phyloP scores from a whole-genome alignment of 92 coral and sea anemone genomes.

The Metridium senile region DNA sequence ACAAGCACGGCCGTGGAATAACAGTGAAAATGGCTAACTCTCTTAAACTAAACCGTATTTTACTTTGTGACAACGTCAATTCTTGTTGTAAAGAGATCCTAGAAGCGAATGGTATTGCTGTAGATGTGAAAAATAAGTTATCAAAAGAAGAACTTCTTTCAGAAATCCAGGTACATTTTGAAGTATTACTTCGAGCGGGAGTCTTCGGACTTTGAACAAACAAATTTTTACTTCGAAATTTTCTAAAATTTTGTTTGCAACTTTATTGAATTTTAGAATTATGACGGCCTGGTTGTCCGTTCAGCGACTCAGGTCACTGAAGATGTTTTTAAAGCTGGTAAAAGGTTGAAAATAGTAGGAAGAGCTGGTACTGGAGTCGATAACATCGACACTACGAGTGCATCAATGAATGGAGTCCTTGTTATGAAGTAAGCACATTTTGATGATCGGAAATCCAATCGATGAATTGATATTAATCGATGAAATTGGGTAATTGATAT shows the following conservation, averaged over 20 bases:
- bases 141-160: constrained; percentile 83
- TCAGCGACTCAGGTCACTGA: constrained; percentile 95
- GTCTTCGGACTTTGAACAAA: constrained; percentile 7
- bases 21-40: constrained; percentile 68
- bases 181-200: neutral
- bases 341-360: constrained; percentile 86
- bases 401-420: constrained; percentile 86
- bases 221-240: no score
- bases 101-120: constrained; percentile 78
- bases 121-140: constrained; percentile 85
- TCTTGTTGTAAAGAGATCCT: constrained; percentile 83
- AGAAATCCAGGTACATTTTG: constrained; percentile 70
- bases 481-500: neutral
- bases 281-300: constrained; percentile 93
- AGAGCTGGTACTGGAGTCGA: constrained; percentile 99
- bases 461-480: neutral
- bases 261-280: constrained; percentile 57
- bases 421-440: constrained; percentile 99
- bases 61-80: constrained; percentile 91
- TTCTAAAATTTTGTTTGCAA: no score
- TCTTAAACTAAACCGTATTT: constrained; percentile 80
- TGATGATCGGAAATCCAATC: neutral
- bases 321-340: constrained; percentile 91
- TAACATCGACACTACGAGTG: constrained; percentile 81
- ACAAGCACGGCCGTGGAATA: neutral